phyloP scores from a whole-genome alignment of 2,113 vertebrate genomes.

The Brevimyrus niger region DNA sequence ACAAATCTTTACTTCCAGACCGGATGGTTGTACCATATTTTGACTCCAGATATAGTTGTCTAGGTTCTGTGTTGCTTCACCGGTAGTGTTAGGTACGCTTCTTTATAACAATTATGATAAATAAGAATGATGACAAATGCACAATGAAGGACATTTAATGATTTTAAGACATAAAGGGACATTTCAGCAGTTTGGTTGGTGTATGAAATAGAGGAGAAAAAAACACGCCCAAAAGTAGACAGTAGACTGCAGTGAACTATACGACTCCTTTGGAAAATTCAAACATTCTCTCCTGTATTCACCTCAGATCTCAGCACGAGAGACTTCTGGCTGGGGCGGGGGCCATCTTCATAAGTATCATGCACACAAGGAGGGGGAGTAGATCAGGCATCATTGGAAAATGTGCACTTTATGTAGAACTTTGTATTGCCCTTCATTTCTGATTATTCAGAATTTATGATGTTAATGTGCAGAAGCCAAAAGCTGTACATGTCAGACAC shows the following conservation, averaged over 20 bases:
- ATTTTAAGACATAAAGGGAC: constrained; percentile 59
- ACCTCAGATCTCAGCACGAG: constrained; percentile 27
- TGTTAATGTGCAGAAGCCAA: not conserved
- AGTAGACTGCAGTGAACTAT: not conserved
- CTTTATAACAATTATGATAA: constrained; percentile 16
- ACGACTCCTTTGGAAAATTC: not conserved
- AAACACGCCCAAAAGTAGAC: constrained; percentile 42
- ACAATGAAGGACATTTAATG: constrained; percentile 65
- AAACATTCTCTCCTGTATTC: constrained; percentile 32
- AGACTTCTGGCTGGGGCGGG: not conserved
- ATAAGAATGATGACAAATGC: constrained; percentile 61
- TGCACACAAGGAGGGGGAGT: not conserved
- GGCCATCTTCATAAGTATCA: not conserved
- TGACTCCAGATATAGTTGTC: not conserved
- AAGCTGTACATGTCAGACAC: not conserved
- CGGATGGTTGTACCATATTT: not conserved
- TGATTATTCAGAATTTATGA: not conserved
- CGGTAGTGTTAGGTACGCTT: not conserved
- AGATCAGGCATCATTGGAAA: not conserved
- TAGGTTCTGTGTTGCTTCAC: not conserved
- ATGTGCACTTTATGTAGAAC: not conserved
- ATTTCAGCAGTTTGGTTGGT: constrained; percentile 47
- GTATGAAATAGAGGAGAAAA: constrained; percentile 45
- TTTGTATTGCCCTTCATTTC: not conserved
- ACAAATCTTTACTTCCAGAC: not conserved